A percentile compares a stretch with the other conserved stretches of the same genome.
Conservation (phyloP, 1,140 invertebrate genomes). For the Scaptomyza pallida region DNA sequence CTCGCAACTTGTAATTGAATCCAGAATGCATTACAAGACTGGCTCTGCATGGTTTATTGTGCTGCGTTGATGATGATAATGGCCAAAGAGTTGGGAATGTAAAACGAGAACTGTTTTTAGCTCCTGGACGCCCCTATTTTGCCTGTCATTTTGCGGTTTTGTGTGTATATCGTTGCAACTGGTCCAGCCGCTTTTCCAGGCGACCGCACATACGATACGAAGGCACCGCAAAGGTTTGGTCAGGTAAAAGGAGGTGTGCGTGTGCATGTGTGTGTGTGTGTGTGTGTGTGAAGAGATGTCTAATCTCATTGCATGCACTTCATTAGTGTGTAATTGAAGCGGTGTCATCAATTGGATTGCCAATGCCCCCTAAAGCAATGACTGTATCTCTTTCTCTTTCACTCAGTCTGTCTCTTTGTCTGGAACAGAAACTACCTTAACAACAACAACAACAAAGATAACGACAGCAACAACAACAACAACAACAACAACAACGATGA, state of each 20-base stretch:
- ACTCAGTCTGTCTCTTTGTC: too few relatives aligned
- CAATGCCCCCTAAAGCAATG: slow-evolving; percentile 34
- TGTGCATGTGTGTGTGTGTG: too few relatives aligned
- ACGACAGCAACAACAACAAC: too few relatives aligned
- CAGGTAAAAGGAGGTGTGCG: neutral
- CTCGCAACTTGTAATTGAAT: too few relatives aligned
- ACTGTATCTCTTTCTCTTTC: too few relatives aligned
- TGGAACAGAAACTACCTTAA: neutral
- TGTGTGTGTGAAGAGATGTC: neutral
- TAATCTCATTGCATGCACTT: slow-evolving; percentile 32
- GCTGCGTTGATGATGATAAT: slow-evolving; percentile 8
- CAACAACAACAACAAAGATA: too few relatives aligned
- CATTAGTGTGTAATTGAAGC: slow-evolving; percentile 64
- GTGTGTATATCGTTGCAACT: neutral
- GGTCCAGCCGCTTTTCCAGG: neutral
- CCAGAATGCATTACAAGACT: too few relatives aligned
- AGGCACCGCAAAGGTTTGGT: neutral
- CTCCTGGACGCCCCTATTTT: neutral
- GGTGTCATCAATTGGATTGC: slow-evolving; percentile 58
- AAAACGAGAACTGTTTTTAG: too few relatives aligned
- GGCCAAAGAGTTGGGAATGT: neutral
- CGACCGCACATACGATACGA: neutral
- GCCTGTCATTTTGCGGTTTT: slow-evolving; percentile 6
- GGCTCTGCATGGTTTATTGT: neutral
- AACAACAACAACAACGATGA: neutral